Conservation (phyloP, 2,797 vertebrate species). For the Rhyacichthys aspro region DNA sequence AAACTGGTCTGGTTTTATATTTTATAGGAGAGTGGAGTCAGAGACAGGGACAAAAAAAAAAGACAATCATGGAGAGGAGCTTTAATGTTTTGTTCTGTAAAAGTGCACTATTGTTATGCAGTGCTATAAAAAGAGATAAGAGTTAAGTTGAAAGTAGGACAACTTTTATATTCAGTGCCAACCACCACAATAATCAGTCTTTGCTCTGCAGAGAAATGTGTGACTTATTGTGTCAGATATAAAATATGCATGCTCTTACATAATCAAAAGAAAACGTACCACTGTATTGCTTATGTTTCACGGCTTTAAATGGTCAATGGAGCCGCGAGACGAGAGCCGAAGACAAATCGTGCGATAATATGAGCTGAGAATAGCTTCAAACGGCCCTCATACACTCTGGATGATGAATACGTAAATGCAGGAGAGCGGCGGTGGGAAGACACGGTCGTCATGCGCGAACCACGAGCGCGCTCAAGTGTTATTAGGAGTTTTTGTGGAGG, state of each 20-base stretch:
- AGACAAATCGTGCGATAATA: not conserved
- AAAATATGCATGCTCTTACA: not conserved
- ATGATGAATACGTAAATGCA: constrained; percentile 2
- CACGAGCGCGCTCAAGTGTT: not conserved
- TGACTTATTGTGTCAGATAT: not conserved
- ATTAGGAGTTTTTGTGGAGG: constrained; percentile 21
- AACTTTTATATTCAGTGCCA: not conserved
- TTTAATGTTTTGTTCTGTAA: too few relatives aligned
- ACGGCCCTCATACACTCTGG: constrained; percentile 3
- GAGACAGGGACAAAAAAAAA: too few relatives aligned
- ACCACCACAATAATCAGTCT: not conserved
- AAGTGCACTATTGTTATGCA: too few relatives aligned
- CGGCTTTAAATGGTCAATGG: constrained; percentile 10
- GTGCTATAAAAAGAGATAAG: too few relatives aligned
- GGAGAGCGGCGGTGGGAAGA: not conserved
- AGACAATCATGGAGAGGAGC: too few relatives aligned
- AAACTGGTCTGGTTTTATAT: too few relatives aligned
- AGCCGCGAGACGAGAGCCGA: not conserved
- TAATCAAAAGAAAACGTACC: not conserved
- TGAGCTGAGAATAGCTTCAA: not conserved
- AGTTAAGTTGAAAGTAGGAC: too few relatives aligned
- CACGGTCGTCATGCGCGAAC: not conserved
- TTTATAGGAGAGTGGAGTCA: too few relatives aligned
- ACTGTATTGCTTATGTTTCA: not conserved
- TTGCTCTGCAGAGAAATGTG: not conserved